Evolutionary conservation across 2,113 vertebrate genomes (phyloP), one percentile per base, ranked within the genome.

Genomic region (Ciconia boyciana): DNA sequence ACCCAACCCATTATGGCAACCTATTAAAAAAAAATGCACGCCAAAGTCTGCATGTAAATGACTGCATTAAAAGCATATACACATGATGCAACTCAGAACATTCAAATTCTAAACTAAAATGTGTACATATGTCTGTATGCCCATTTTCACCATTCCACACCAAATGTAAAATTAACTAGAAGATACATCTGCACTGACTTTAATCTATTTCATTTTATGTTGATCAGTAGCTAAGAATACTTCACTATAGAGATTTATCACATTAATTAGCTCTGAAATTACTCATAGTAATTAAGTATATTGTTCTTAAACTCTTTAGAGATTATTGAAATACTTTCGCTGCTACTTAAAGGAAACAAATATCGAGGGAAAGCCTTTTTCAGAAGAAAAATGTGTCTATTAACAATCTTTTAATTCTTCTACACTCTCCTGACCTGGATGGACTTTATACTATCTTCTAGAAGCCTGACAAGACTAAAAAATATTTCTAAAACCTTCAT

Each of bases 271-370:
- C 92, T 96, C 94, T 94, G 93, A 98, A 98, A 98, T 98, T 96
- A 98, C 96, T 97, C 96, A 97, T 85, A 96, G 97, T 97, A 98
- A 98, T 98, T 98, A 98, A 97, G 77, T 97, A 97, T 98, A 98
- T 98, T 98, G 97, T 98, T 98, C 97, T 97, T 96, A 98, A 98
- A 98, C 95, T 97, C 98, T 97, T 97, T 91, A 91, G 97, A 98
- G 97, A 97, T 97, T 97, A 97, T 97, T 97, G 92, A 98, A 98
- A 97, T 96, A 97, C 93, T 95, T 96, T 87, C 61, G 28, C 89
- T 97, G 75, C 84, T 97, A 88, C 96, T 97, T 96, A 93, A 85
- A 93, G 83, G 90, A 96, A 97, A 96, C 90, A 97, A 97, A 97
- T 98, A 97, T 89, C 43, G 13, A 89, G 87, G 71, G 75, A 88